Evolutionary conservation across 2,888 invertebrate genomes (phyloP).

Genomic region (Cryptocephalus primarius): DNA sequence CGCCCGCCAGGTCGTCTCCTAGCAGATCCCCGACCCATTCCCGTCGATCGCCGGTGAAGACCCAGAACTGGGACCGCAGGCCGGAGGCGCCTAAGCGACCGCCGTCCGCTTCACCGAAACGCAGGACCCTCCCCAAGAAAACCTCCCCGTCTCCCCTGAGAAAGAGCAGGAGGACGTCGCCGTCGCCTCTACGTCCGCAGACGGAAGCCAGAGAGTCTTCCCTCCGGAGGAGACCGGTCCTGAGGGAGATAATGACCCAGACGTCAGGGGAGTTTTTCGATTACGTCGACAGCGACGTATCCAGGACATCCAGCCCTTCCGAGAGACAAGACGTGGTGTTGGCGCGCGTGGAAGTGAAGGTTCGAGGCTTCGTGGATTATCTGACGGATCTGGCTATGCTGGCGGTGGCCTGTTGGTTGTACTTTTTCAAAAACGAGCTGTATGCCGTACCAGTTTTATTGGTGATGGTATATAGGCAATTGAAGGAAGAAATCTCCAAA

Average conservation of each 20-base stretch:
- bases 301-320: slow-evolving; percentile 11
- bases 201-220: not conserved
- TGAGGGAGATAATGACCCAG: slow-evolving; percentile 34
- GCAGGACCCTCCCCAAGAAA: slow-evolving; percentile 7
- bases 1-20: too few relatives aligned
- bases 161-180: slow-evolving; percentile 8
- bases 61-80: too few relatives aligned
- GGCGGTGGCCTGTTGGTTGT: slow-evolving; percentile 68
- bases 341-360: slow-evolving; percentile 54
- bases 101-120: slow-evolving; percentile 2
- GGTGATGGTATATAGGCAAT: slow-evolving; percentile 65
- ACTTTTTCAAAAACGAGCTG: slow-evolving; percentile 68
- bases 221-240: slow-evolving; percentile 17
- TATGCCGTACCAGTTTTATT: slow-evolving; percentile 69
- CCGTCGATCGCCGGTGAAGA: too few relatives aligned
- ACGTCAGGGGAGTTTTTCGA: slow-evolving; percentile 32
- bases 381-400: slow-evolving; percentile 65
- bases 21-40: too few relatives aligned
- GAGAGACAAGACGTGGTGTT: slow-evolving; percentile 44
- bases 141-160: slow-evolving; percentile 16
- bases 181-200: slow-evolving; percentile 11
- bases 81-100: not conserved
- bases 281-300: slow-evolving; percentile 20
- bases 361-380: slow-evolving; percentile 59
- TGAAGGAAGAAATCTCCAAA: slow-evolving; percentile 50